Conservation (phyloP, 1,140 invertebrate species). For the Drosophila pandora region DNA sequence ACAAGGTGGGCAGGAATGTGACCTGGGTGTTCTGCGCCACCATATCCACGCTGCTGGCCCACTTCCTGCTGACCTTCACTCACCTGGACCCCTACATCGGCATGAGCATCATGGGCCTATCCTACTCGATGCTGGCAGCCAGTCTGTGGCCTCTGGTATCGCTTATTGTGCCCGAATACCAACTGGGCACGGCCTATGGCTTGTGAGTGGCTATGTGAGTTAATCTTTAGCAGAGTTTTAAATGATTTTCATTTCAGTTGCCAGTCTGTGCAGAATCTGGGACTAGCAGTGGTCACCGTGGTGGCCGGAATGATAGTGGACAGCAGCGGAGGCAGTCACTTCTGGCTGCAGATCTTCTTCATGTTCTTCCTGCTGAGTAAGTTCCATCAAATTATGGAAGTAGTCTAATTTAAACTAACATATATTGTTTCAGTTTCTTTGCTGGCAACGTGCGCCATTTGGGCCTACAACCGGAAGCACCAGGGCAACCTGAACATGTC, state of each 20-base stretch:
- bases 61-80: slow-evolving; percentile 93
- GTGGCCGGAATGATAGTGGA: slow-evolving; percentile 96
- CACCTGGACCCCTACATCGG: slow-evolving; percentile 93
- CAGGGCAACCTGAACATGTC: slow-evolving; percentile 93
- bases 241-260: slow-evolving; percentile 84
- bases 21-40: slow-evolving; percentile 94
- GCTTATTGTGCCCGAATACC: slow-evolving; percentile 95
- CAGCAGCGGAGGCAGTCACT: slow-evolving; percentile 89
- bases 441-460: slow-evolving; percentile 89
- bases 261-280: slow-evolving; percentile 97
- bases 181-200: slow-evolving; percentile 98
- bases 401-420: neutral
- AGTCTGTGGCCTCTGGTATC: slow-evolving; percentile 98
- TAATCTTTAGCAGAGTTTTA: neutral
- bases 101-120: slow-evolving; percentile 95
- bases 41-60: slow-evolving; percentile 90
- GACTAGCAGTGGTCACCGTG: slow-evolving; percentile 93
- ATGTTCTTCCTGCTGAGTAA: slow-evolving; percentile 89
- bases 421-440: slow-evolving; percentile 86
- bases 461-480: slow-evolving; percentile 88
- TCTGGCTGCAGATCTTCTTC: slow-evolving; percentile 97
- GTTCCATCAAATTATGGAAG: neutral
- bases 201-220: slow-evolving; percentile 84
- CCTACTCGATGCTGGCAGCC: slow-evolving; percentile 96
- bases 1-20: slow-evolving; percentile 95